Evolutionary conservation across 2,113 vertebrate genomes (phyloP).

Genomic region (Synchiropus splendidus): DNA sequence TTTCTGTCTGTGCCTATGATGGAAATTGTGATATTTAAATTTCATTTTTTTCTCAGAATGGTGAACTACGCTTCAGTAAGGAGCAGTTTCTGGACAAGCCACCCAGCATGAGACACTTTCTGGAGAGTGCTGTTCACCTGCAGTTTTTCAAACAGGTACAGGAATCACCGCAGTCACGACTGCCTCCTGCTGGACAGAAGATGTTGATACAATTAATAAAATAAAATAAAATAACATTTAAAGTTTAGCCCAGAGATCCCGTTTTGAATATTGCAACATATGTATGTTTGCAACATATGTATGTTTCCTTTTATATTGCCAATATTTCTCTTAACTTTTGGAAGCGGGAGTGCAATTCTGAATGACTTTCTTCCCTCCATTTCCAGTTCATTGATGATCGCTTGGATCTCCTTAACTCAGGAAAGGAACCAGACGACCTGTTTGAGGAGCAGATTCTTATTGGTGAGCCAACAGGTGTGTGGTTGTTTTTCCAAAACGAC

Average conservation of each 20-base stretch:
- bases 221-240: too few relatives aligned
- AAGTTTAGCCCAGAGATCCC: too few relatives aligned
- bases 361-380: background rate
- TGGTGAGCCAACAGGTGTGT: constrained; percentile 50
- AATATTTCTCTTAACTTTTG: too few relatives aligned
- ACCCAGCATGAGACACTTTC: constrained; percentile 69
- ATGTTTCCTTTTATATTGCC: too few relatives aligned
- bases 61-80: constrained; percentile 67
- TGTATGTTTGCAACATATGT: too few relatives aligned
- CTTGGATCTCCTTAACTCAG: constrained; percentile 73
- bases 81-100: constrained; percentile 75
- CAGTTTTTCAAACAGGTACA: constrained; percentile 89
- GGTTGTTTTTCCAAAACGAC: too few relatives aligned
- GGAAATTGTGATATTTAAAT: too few relatives aligned
- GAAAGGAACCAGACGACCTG: constrained; percentile 71
- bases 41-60: too few relatives aligned
- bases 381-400: constrained; percentile 79
- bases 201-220: too few relatives aligned
- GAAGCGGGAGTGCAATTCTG: too few relatives aligned
- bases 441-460: constrained; percentile 78
- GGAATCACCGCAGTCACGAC: background rate
- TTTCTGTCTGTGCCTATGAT: too few relatives aligned
- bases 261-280: too few relatives aligned
- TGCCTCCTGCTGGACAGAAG: constrained; percentile 31
- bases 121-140: constrained; percentile 73